Evolutionary conservation across 2,888 invertebrate genomes (phyloP).

Genomic region (Amblyteles armatorius): DNA sequence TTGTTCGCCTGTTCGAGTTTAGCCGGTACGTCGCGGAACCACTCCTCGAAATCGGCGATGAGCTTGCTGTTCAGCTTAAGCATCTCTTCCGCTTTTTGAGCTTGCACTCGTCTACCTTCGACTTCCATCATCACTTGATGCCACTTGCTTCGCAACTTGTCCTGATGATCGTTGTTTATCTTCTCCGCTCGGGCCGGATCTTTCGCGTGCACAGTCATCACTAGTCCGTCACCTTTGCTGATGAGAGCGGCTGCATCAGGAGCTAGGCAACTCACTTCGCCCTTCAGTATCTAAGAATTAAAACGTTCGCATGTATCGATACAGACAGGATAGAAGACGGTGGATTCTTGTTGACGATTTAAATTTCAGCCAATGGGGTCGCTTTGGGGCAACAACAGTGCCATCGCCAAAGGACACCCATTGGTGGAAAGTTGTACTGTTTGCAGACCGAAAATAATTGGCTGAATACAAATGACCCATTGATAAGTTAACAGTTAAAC

Average conservation of each 20-base stretch:
- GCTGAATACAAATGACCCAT: too few species aligned
- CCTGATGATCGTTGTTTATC: conserved; percentile 87
- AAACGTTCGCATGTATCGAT: not conserved
- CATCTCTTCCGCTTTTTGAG: conserved; percentile 86
- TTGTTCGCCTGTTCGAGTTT: conserved; percentile 85
- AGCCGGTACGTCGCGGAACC: conserved; percentile 83
- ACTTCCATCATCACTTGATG: conserved; percentile 88
- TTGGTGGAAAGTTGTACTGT: too few species aligned
- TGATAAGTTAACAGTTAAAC: too few species aligned
- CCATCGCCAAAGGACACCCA: too few species aligned
- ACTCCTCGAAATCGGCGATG: conserved; percentile 84
- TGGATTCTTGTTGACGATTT: not conserved
- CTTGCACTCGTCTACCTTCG: conserved; percentile 86
- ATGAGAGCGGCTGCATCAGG: conserved; percentile 92
- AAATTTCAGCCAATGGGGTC: not conserved
- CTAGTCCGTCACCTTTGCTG: conserved; percentile 91
- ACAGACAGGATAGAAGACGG: too few species aligned
- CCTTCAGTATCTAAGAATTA: conserved; percentile 86
- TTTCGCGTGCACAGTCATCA: conserved; percentile 88
- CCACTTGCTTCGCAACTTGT: conserved; percentile 88
- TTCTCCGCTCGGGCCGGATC: conserved; percentile 87
- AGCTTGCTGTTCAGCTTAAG: conserved; percentile 85
- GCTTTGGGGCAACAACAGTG: too few species aligned
- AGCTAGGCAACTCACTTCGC: conserved; percentile 88
- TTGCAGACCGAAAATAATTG: too few species aligned